phyloP scores from a whole-genome alignment of 2,888 invertebrate species.

The Lingula anatina region DNA sequence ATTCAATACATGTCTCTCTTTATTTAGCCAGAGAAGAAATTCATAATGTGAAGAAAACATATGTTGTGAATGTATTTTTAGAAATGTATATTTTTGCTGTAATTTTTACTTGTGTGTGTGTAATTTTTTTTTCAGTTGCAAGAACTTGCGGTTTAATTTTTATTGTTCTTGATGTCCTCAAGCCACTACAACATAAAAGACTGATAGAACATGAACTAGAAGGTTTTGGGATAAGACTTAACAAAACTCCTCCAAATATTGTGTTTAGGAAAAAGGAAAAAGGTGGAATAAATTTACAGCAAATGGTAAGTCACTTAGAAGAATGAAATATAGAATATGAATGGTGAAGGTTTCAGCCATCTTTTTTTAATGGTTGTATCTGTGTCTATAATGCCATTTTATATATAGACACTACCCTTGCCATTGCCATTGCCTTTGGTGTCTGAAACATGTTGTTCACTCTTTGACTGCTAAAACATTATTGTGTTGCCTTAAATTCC shows the following conservation, averaged over 20 bases:
- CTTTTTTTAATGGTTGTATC: too few species aligned
- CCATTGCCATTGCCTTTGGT: too few species aligned
- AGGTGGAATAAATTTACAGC: slow-evolving; percentile 85
- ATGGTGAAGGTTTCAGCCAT: too few species aligned
- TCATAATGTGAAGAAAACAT: too few species aligned
- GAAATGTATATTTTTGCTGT: neutral
- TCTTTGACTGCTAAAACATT: too few species aligned
- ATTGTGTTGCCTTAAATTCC: too few species aligned
- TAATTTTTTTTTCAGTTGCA: slow-evolving; percentile 64
- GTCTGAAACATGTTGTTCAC: too few species aligned
- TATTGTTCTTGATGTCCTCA: slow-evolving; percentile 94
- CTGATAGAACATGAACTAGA: slow-evolving; percentile 96
- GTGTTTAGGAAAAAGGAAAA: slow-evolving; percentile 95
- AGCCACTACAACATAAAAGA: slow-evolving; percentile 93
- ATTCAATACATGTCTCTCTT: slow-evolving; percentile 4
- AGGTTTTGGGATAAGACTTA: slow-evolving; percentile 91
- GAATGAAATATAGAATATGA: too few species aligned
- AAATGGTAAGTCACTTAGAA: slow-evolving; percentile 46
- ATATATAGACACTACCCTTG: too few species aligned
- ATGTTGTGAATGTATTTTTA: too few species aligned
- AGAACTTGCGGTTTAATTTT: slow-evolving; percentile 96
- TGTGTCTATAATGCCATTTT: too few species aligned
- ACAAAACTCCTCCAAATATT: slow-evolving; percentile 96
- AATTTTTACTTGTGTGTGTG: neutral
- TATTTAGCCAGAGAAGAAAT: too few species aligned